Conservation (phyloP, 1,140 invertebrate genomes). For the Notospermus geniculatus region DNA sequence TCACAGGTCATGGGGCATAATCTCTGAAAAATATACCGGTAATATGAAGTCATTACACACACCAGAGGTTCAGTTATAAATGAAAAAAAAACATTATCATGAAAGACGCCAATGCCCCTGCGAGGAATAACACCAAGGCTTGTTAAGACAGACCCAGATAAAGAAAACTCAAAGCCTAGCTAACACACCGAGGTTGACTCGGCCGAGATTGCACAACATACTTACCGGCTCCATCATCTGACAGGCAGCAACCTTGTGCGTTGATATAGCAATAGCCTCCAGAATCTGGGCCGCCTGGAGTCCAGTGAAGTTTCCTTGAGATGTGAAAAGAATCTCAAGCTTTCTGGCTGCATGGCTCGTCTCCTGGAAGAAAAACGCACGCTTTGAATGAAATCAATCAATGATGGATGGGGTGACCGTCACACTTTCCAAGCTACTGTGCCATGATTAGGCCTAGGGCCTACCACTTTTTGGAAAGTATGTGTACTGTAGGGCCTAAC, state of each 20-base stretch:
- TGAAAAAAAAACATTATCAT: neutral
- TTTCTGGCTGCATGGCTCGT: slow-evolving; percentile 42
- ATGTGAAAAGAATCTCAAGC: slow-evolving; percentile 44
- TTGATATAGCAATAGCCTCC: slow-evolving; percentile 36
- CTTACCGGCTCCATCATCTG: slow-evolving; percentile 50
- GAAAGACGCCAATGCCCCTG: too few species aligned
- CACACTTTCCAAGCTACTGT: too few species aligned
- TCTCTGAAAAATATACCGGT: slow-evolving; percentile 36
- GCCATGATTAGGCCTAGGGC: too few species aligned
- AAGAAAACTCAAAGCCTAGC: neutral
- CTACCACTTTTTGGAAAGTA: too few species aligned
- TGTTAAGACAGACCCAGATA: neutral
- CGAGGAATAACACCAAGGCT: neutral
- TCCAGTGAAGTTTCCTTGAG: slow-evolving; percentile 40
- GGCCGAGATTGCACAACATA: slow-evolving; percentile 6
- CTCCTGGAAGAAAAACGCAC: slow-evolving; percentile 42
- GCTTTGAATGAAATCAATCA: too few species aligned
- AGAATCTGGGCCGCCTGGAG: slow-evolving; percentile 42
- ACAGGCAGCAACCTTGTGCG: slow-evolving; percentile 45
- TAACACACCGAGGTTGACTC: neutral
- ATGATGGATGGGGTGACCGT: too few species aligned
- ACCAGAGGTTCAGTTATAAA: neutral
- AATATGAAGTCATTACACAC: neutral
- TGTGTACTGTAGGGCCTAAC: too few species aligned
- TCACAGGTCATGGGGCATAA: slow-evolving; percentile 49